A percentile compares a stretch with the other conserved stretches of the same genome.
These are phyloP conservation scores for Luffia ferchaultella DNA, from an alignment of 2,888 invertebrate species.

Conservation along the genomic window DNA sequence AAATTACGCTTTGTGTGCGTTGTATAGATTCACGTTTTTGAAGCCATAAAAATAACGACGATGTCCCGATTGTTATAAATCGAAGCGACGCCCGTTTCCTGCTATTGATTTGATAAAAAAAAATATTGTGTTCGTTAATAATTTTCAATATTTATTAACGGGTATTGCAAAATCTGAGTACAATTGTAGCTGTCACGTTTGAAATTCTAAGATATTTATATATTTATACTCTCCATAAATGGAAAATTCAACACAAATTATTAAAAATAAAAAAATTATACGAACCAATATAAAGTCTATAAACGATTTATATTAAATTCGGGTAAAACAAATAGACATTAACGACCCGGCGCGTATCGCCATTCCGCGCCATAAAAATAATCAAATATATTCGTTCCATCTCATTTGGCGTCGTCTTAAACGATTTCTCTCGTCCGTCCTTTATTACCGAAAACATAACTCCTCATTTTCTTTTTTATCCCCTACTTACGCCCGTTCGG, in stretches of 20 bases:
- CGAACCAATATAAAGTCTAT: constrained; percentile 15
- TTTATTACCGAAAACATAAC: constrained; percentile 67
- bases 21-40: constrained; percentile 47
- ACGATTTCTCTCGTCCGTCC: constrained; percentile 66
- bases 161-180: background rate
- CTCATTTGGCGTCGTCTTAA: constrained; percentile 65
- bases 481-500: constrained; percentile 49
- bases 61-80: constrained; percentile 48
- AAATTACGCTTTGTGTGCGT: constrained; percentile 46
- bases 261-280: too few species aligned
- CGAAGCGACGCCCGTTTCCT: constrained; percentile 27
- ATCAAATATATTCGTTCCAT: constrained; percentile 67
- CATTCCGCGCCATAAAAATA: constrained; percentile 63
- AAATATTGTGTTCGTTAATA: background rate
- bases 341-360: constrained; percentile 41
- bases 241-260: too few species aligned
- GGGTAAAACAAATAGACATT: constrained; percentile 59
- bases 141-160: constrained; percentile 1
- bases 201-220: too few species aligned
- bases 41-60: constrained; percentile 58
- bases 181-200: too few species aligned
- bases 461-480: constrained; percentile 67
- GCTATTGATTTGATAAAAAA: constrained; percentile 2
- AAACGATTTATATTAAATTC: constrained; percentile 47
- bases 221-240: too few species aligned